A percentile compares a stretch with the other conserved stretches of the same genome.
Conservation (phyloP, 2,113 vertebrate genomes). For the Rafetus swinhoei region DNA sequence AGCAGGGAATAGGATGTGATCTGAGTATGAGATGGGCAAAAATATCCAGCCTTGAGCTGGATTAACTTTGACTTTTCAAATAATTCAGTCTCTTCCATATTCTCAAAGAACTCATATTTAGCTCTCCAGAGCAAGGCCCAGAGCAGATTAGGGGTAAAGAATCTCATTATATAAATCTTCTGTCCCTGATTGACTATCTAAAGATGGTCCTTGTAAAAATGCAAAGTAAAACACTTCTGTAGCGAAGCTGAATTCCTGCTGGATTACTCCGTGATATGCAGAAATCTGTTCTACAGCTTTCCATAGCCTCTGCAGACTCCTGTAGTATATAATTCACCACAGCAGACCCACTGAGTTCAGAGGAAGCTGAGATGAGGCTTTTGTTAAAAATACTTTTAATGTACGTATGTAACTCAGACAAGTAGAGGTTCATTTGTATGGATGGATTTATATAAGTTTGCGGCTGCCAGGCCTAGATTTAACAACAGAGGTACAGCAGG, state of each 20-base stretch:
- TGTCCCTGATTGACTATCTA: background rate
- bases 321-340: background rate
- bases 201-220: background rate
- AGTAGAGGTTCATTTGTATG: background rate
- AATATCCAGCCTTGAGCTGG: background rate
- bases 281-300: background rate
- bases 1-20: background rate
- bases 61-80: slow-evolving; percentile 8
- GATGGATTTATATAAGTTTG: background rate
- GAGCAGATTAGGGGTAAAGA: background rate
- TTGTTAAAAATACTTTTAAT: background rate
- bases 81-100: background rate
- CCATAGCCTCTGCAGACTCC: background rate
- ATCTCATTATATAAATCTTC: background rate
- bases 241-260: background rate
- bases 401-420: background rate
- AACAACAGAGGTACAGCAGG: background rate
- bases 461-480: background rate
- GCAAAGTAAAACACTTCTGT: background rate
- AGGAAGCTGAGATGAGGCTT: background rate
- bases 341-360: slow-evolving; percentile 5
- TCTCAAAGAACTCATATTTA: background rate
- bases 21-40: background rate
- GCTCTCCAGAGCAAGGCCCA: background rate
- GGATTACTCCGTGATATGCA: background rate